A percentile compares a stretch with the other conserved stretches of the same genome.
These are phyloP conservation scores for Hylaeus volcanicus DNA, from an alignment of 1,140 invertebrate genomes.

Conservation along the genomic window DNA sequence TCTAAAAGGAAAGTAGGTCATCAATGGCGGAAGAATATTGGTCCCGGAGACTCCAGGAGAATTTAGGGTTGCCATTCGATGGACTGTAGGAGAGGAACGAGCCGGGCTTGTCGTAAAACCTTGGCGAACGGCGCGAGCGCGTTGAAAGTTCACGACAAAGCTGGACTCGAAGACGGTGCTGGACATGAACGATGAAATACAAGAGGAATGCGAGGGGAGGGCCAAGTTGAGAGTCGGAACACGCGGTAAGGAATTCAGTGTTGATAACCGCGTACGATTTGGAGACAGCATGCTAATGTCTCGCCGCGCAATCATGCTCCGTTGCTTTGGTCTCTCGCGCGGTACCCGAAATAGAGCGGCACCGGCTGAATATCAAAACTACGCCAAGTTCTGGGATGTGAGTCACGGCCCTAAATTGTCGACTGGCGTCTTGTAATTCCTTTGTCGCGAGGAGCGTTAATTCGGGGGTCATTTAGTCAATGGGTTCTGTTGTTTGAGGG, in stretches of 20 bases:
- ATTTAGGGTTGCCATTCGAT: constrained; percentile 43
- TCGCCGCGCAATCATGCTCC: constrained; percentile 62
- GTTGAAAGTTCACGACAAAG: constrained; percentile 34
- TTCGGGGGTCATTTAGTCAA: neutral
- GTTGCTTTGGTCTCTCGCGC: constrained; percentile 39
- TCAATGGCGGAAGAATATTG: constrained; percentile 48
- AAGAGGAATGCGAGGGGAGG: constrained; percentile 24
- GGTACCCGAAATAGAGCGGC: constrained; percentile 57
- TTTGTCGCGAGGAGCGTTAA: neutral
- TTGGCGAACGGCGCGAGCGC: constrained; percentile 18
- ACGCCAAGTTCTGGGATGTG: neutral
- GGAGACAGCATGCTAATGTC: constrained; percentile 71
- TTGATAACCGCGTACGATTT: constrained; percentile 68
- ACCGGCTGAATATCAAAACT: constrained; percentile 65
- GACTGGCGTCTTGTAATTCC: neutral
- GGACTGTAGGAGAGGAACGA: constrained; percentile 33
- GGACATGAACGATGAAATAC: constrained; percentile 25
- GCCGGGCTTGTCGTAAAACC: constrained; percentile 53
- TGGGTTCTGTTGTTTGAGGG: too few relatives aligned
- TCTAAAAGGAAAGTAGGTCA: constrained; percentile 45
- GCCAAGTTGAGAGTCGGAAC: constrained; percentile 68
- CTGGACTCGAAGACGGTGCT: constrained; percentile 1
- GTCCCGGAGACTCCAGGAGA: constrained; percentile 15
- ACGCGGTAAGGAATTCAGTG: constrained; percentile 70
- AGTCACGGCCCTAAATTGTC: neutral